A percentile compares a stretch with the other conserved stretches of the same genome.
Evolutionary conservation across 2,888 invertebrate genomes (phyloP).

Genomic region (Tetragonisca angustula): DNA sequence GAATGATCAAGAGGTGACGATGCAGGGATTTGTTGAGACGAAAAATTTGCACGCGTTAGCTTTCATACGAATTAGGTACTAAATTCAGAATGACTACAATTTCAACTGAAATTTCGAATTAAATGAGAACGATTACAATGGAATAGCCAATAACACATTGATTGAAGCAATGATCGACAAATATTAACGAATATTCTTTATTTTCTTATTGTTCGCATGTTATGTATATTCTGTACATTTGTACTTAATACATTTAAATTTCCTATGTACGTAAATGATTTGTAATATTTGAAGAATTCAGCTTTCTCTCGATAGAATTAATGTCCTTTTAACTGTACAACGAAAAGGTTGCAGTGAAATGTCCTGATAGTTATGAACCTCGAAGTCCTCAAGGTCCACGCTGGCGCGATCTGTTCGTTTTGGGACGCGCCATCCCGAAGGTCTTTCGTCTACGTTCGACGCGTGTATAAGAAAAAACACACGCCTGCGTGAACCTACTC

Average conservation of each 20-base stretch:
- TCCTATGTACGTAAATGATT: not conserved
- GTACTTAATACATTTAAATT: not conserved
- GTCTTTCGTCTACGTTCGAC: conserved; percentile 37
- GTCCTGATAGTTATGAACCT: conserved; percentile 29
- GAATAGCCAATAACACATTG: no score
- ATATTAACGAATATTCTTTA: no score
- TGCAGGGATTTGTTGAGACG: not conserved
- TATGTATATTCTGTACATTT: not conserved
- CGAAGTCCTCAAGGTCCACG: conserved; percentile 4
- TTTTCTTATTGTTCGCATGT: not conserved
- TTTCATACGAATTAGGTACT: no score
- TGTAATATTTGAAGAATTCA: not conserved
- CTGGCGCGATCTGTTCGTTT: conserved; percentile 18
- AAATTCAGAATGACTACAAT: no score
- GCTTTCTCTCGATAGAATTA: not conserved
- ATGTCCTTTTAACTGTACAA: not conserved
- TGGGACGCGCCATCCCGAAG: conserved; percentile 24
- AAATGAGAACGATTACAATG: no score
- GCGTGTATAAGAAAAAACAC: conserved; percentile 57
- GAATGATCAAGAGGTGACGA: not conserved
- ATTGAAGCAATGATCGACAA: no score
- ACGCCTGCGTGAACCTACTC: conserved; percentile 44
- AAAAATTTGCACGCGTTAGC: not conserved
- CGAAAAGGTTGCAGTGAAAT: not conserved
- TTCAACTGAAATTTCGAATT: no score